Percentiles rank a stretch among this genome's conserved stretches.
Conservation (phyloP, 2,888 invertebrate species). For the Drosophila kambysellisi region DNA sequence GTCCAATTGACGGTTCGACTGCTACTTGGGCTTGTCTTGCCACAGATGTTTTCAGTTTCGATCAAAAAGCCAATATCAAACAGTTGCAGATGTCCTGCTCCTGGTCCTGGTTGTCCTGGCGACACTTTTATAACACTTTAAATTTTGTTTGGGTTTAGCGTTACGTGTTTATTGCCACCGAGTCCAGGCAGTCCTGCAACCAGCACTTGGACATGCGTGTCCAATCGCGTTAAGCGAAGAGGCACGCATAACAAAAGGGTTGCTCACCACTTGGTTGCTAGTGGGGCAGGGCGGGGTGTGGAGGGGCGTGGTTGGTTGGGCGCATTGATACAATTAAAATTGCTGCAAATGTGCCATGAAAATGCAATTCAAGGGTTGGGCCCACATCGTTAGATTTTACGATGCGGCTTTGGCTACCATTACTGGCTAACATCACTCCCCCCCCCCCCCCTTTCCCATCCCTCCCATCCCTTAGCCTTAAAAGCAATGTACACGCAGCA, state of each 20-base stretch:
- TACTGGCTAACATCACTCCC: too few relatives aligned
- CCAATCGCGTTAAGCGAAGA: constrained; percentile 75
- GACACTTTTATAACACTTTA: constrained; percentile 76
- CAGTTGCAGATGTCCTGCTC: background rate
- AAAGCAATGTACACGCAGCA: constrained; percentile 12
- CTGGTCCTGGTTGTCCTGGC: constrained; percentile 63
- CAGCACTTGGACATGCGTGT: constrained; percentile 81
- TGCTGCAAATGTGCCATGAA: constrained; percentile 72
- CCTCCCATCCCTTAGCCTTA: background rate
- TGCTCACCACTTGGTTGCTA: constrained; percentile 25
- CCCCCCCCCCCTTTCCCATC: background rate
- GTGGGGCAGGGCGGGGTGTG: background rate
- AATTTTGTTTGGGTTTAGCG: constrained; percentile 57
- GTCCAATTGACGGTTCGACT: constrained; percentile 70
- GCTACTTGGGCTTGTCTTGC: constrained; percentile 7
- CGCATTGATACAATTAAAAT: constrained; percentile 76
- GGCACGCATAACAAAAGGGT: constrained; percentile 58
- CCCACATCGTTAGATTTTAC: constrained; percentile 74
- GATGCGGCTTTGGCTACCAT: constrained; percentile 59
- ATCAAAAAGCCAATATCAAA: constrained; percentile 65
- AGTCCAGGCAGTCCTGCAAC: background rate
- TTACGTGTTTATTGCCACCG: constrained; percentile 76
- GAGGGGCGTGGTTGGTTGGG: constrained; percentile 21
- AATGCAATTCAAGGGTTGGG: constrained; percentile 76
- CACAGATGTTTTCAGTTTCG: constrained; percentile 46